Base-by-base conservation (phyloP, 1,140 invertebrate species). In the Frieseomelitta varia region DNA sequence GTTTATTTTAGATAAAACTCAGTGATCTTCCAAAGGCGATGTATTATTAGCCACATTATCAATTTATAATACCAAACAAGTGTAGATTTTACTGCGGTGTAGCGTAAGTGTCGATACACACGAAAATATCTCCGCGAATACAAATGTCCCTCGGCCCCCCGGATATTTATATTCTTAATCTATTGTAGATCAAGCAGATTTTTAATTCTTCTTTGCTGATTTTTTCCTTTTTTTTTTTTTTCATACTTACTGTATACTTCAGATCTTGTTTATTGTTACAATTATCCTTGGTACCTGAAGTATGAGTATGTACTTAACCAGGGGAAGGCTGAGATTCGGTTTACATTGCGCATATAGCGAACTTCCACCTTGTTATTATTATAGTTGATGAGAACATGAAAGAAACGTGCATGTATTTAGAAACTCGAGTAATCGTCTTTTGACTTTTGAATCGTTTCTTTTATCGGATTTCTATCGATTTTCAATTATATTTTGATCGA, bases 281-380 rank as follows among this genome's bases (percentile, higher is more conserved):
- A 68, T 83, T 3, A 68, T 85, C 34, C 11, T 82, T 85, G 53
- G n/a, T 74, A 85, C 73, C 58, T 88, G 34, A 83, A 75, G 61
- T 86, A 68, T 81, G 27, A 58, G 17, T 30, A 72, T 67, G 82
- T 85, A 88, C 65, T 89, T 89, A 88, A 69, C 56, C 56, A 88
- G 74, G 75, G 75, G 53, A 82, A 68, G 24, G 19, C 56, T 76
- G 67, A 67, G 72, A 74, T 27, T 75, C 72, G 30, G 12, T 61
- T 72, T 21, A 34, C 6, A 61, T 53, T n/a, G 24, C 67, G 24
- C 17, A 21, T 24, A 56, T 2, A 17, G 6, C 0, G 15, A 4
- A 73, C 30, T 17, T n/a, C 1, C 3, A 30, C 11, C 30, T 68
- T 79, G 14, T 79, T 15, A n/a, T 68, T 79, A 21, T 79, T 21